These are phyloP conservation scores for Ceraclea dissimilis DNA, from an alignment of 2,888 invertebrate species.

Conservation along the genomic window DNA sequence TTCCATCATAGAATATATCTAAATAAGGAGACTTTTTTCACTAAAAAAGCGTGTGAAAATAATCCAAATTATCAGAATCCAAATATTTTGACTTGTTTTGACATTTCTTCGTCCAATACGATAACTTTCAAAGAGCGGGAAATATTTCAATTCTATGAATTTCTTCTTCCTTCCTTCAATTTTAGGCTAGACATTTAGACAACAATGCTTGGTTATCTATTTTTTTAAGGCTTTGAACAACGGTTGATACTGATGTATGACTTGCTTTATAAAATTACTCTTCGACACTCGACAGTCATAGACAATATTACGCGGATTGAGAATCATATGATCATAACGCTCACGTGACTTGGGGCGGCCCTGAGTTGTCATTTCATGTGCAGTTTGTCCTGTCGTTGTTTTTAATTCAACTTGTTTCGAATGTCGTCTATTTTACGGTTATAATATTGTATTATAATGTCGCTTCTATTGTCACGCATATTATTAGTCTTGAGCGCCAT, in stretches of 20 bases:
- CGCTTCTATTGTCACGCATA: not conserved
- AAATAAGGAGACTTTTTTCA: not conserved
- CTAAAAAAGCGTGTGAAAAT: not conserved
- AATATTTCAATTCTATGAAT: too few relatives aligned
- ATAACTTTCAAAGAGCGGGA: too few relatives aligned
- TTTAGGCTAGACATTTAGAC: too few relatives aligned
- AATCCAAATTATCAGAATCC: not conserved
- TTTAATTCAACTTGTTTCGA: not conserved
- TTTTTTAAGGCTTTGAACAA: not conserved
- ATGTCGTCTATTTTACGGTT: not conserved
- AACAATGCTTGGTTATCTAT: too few relatives aligned
- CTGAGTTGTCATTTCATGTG: constrained; percentile 37
- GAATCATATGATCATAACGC: constrained; percentile 45
- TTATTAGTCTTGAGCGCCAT: not conserved
- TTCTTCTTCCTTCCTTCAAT: too few relatives aligned
- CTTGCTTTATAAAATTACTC: not conserved
- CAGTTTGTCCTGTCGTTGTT: not conserved
- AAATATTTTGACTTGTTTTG: not conserved
- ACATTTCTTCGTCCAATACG: not conserved
- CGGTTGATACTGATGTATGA: not conserved
- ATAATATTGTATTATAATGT: not conserved
- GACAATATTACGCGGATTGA: constrained; percentile 8
- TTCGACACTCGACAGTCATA: too few relatives aligned
- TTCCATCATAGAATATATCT: not conserved
- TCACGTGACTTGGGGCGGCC: constrained; percentile 46